Evolutionary conservation across 1,140 invertebrate genomes (phyloP).

Genomic region (Aphaenogaster rudis): DNA sequence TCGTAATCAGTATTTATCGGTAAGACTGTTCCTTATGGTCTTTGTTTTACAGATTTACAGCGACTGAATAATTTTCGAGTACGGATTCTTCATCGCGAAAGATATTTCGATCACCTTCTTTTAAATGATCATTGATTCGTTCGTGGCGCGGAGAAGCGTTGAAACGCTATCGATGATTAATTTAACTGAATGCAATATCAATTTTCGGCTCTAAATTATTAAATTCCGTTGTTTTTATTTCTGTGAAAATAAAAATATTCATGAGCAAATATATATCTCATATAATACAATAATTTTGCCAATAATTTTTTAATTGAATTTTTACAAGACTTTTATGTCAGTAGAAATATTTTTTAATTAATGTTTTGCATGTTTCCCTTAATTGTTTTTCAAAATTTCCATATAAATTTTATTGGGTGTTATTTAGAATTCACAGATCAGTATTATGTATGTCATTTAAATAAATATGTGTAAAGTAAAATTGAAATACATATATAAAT

Average conservation of each 20-base stretch:
- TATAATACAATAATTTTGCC: not conserved
- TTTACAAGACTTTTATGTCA: not conserved
- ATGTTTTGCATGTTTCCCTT: not conserved
- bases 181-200: not conserved
- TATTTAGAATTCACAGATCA: not conserved
- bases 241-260: not conserved
- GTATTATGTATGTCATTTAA: not conserved
- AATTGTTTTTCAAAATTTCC: not conserved
- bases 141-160: not conserved
- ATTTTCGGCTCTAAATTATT: slow-evolving; percentile 6
- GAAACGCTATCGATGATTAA: slow-evolving; percentile 12
- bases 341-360: not conserved
- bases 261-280: not conserved
- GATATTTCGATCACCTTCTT: not conserved
- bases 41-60: slow-evolving; percentile 25
- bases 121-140: slow-evolving; percentile 9
- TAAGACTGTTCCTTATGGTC: not conserved
- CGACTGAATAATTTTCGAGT: not conserved
- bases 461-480: slow-evolving; percentile 21
- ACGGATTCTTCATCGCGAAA: not conserved
- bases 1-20: slow-evolving; percentile 66
- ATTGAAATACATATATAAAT: slow-evolving; percentile 21
- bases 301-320: not conserved
- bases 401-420: not conserved
- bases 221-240: not conserved